Evolutionary conservation across 1,140 invertebrate genomes (phyloP).

Genomic region (Drosophila truncata): DNA sequence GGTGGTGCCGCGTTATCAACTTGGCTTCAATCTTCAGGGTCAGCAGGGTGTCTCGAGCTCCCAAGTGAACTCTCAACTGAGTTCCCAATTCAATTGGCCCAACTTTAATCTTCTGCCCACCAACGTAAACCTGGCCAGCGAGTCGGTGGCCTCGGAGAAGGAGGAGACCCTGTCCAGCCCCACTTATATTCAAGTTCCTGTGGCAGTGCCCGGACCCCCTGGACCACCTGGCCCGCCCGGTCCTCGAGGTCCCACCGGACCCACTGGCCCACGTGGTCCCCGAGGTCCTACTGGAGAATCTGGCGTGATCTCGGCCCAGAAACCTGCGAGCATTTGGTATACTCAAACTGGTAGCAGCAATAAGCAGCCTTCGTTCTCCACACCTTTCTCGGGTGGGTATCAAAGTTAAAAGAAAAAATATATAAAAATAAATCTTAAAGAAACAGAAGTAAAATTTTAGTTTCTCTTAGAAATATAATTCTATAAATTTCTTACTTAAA

Average conservation of each 20-base stretch:
- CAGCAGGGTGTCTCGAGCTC: slow-evolving; percentile 23
- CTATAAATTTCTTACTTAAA: no score
- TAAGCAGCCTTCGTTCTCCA: slow-evolving; percentile 46
- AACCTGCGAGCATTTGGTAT: slow-evolving; percentile 59
- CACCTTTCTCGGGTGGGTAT: slow-evolving; percentile 59
- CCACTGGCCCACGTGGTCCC: slow-evolving; percentile 48
- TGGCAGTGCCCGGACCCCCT: slow-evolving; percentile 61
- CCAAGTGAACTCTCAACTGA: slow-evolving; percentile 3
- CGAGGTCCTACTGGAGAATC: slow-evolving; percentile 43
- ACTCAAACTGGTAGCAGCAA: slow-evolving; percentile 47
- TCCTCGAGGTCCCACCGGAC: slow-evolving; percentile 54
- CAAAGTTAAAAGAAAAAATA: slow-evolving; percentile 50
- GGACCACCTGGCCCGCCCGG: slow-evolving; percentile 69
- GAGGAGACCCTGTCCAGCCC: slow-evolving; percentile 41
- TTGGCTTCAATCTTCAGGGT: slow-evolving; percentile 69
- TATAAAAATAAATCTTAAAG: not conserved
- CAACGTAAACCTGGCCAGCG: slow-evolving; percentile 1
- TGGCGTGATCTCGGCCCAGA: slow-evolving; percentile 17
- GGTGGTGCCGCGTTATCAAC: slow-evolving; percentile 57
- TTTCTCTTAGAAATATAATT: no score
- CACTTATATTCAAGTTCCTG: slow-evolving; percentile 43
- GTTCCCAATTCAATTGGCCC: slow-evolving; percentile 39
- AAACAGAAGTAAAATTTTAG: no score
- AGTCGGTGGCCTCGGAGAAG: slow-evolving; percentile 36
- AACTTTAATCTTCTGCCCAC: slow-evolving; percentile 37